A percentile compares a stretch with the other conserved stretches of the same genome.
These are phyloP conservation scores for Naja naja DNA, from an alignment of 2,113 vertebrate species.

Conservation along the genomic window DNA sequence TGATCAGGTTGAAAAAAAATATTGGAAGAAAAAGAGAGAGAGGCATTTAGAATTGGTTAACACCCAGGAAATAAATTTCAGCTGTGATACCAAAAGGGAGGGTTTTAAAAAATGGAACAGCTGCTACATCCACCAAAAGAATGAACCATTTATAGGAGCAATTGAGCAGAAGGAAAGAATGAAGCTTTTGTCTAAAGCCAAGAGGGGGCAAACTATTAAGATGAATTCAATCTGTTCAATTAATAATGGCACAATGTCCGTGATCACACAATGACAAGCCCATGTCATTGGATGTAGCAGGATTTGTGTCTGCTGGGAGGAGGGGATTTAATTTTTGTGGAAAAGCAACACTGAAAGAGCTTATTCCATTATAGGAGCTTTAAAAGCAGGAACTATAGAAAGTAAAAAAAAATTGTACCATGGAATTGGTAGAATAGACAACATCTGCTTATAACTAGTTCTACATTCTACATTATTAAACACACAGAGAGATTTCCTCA, in stretches of 20 bases:
- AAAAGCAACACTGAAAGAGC: not conserved
- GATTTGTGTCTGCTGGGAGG: slow-evolving; percentile 5
- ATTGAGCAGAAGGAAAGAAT: slow-evolving; percentile 30
- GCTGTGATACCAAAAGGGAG: slow-evolving; percentile 7
- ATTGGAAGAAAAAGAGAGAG: not conserved
- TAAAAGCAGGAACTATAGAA: not conserved
- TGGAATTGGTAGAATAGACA: not conserved
- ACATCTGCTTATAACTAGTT: not conserved
- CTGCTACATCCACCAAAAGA: slow-evolving; percentile 16
- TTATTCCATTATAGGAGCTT: not conserved
- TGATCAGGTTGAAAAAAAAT: not conserved
- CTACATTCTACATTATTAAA: not conserved
- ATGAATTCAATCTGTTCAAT: slow-evolving; percentile 24
- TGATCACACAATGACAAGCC: slow-evolving; percentile 19
- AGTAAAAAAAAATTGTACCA: not conserved
- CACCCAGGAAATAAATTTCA: slow-evolving; percentile 12
- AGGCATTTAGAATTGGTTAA: slow-evolving; percentile 16
- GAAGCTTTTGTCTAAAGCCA: slow-evolving; percentile 30
- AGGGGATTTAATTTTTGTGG: slow-evolving; percentile 11
- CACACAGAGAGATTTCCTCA: not conserved
- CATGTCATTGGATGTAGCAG: slow-evolving; percentile 16
- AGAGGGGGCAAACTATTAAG: slow-evolving; percentile 16
- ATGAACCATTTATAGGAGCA: slow-evolving; percentile 30
- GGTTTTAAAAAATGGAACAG: slow-evolving; percentile 15
- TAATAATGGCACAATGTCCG: slow-evolving; percentile 24